Evolutionary conservation across 1,140 invertebrate genomes (phyloP), one percentile per base, ranked within the genome.

Genomic region (Drosophila sturtevanti): DNA sequence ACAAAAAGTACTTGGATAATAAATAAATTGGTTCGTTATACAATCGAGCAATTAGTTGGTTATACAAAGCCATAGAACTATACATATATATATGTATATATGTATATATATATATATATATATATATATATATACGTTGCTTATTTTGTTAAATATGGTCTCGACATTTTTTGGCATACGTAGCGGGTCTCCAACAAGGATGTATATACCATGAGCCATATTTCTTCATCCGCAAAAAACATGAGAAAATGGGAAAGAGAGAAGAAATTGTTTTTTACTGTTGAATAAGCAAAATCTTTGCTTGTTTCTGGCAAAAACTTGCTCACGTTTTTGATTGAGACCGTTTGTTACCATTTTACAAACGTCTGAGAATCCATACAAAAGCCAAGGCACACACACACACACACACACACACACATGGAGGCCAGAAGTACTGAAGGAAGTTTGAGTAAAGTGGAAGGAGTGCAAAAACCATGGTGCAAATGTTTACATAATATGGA

Each of bases 401-500:
- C 14, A 41, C 63, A 70, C 18, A 66, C 3, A 21, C 60, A 52
- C 14, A 65, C 12, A 24, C 38, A 38, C 41, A 16, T 22, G 27
- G 27, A 31, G 37, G 48, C 12, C 24, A 34, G 22, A 44, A 41
- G n/a, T 41, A 58, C 63, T 12, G 22, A 21, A 48, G 27, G 31
- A 24, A 41, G 37, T 58, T 35, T 37, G 38, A n/a, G n/a, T n/a
- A n/a, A n/a, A 31, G 7, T 7, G 35, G 41, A 12, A 62, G 11
- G n/a, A 31, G 38, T 34, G 44, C 44, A 63, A 68, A 44, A 52
- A 65, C 61, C 9, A 16, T 48, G 41, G 41, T 35, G 56, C 70
- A 79, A 86, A 86, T 86, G 79, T 86, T 86, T 73, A 77, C 84
- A 87, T 79, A 82, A 79, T 77, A 68, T 66, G 79, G 72, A 71